Percentiles rank a stretch among this genome's conserved stretches.
These are phyloP conservation scores for Trichonephila clavipes DNA, from an alignment of 1,140 invertebrate species.

Conservation along the genomic window DNA sequence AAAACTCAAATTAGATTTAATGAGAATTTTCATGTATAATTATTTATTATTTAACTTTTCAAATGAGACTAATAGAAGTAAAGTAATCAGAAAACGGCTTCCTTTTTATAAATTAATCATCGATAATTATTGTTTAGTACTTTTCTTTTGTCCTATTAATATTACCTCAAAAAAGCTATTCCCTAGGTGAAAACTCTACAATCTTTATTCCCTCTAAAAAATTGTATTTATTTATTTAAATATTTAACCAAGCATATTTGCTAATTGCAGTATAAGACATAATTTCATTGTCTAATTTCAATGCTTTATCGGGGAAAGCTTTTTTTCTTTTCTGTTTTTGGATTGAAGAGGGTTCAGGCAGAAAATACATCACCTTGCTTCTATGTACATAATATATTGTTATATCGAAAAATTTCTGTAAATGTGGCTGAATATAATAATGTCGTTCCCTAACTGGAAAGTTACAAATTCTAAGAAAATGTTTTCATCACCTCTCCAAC, in stretches of 20 bases:
- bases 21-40: too few species aligned
- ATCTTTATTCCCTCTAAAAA: too few species aligned
- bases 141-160: background rate
- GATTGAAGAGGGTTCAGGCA: constrained; percentile 3
- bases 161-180: background rate
- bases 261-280: background rate
- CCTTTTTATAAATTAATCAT: background rate
- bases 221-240: too few species aligned
- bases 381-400: constrained; percentile 57
- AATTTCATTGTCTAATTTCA: background rate
- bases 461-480: constrained; percentile 60
- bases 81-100: background rate
- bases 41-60: too few species aligned
- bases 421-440: constrained; percentile 64
- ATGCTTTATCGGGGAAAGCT: background rate
- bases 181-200: background rate
- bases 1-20: too few species aligned
- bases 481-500: constrained; percentile 48
- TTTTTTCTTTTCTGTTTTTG: background rate
- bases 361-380: constrained; percentile 36
- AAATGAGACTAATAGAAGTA: background rate
- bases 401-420: constrained; percentile 49
- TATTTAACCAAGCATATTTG: background rate
- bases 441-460: constrained; percentile 60
- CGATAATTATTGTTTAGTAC: background rate